Evolutionary conservation across 2,888 invertebrate species (phyloP), one percentile per base, ranked within the genome.

Genomic region (Morpho achilles): DNA sequence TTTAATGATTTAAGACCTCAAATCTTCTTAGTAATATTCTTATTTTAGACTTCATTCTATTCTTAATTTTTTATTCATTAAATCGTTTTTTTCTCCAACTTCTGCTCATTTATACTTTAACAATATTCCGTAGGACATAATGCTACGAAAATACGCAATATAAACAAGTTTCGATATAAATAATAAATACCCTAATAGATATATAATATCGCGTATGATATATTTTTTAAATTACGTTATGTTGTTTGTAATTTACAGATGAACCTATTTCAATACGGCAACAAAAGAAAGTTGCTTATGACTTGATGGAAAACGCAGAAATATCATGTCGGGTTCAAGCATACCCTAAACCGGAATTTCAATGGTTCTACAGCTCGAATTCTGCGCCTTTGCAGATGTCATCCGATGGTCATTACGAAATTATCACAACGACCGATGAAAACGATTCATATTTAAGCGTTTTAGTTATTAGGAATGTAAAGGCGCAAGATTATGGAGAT

Each of bases 311-410:
- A 82, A 94, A 94, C 0, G 97, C 97, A 0, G 95, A 96, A 79
- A 95, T 98, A 32, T 93, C 95, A 0, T 98, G 98, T 81, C 94
- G 95, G 74, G 97, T 98, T 9, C 96, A 97, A 76, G 97, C 98
- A 0, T 98, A 96, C 82, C 98, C 98, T 0, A 95, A 96, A 72
- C 97, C 98, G 0, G 96, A 96, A 76, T 97, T 98, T 82, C 96
- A 97, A 73, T 98, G 98, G 98, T 96, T 94, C 73, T 96, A 94
- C 73, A 95, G 95, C 43, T 93, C 94, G 7, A 95, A 95, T 78
- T 91, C 93, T 0, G 93, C 95, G 0, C 94, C 96, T 0, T 80
- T 96, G 47, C 94, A 95, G 65, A 94, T 95, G 79, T 95, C 95
- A 0, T 95, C 95, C 3, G 96, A 96, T 72, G 96, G 96, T 0